A percentile compares a stretch with the other conserved stretches of the same genome.
Conservation (phyloP, 2,797 vertebrate species). For the Cottoperca gobio region DNA sequence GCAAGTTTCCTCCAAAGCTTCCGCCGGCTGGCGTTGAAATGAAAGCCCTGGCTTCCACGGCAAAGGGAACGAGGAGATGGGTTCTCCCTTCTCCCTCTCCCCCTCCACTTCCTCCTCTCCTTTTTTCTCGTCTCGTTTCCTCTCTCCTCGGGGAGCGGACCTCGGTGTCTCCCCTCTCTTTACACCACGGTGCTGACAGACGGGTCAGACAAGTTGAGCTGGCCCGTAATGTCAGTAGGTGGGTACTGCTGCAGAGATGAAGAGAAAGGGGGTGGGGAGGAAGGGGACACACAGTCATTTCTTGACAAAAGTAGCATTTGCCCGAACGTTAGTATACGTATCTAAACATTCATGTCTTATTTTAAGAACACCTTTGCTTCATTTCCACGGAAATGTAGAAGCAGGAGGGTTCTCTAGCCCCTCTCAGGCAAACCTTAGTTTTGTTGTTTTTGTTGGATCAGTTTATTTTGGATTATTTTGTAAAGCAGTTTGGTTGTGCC, state of each 20-base stretch:
- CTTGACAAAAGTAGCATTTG: constrained; percentile 8
- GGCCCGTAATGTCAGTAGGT: constrained; percentile 98
- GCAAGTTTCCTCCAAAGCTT: constrained; percentile 49
- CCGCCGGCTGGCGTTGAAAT: constrained; percentile 50
- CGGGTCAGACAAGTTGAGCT: constrained; percentile 99
- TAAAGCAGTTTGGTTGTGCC: constrained; percentile 51
- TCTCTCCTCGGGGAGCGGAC: constrained; percentile 64
- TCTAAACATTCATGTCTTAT: constrained; percentile 1
- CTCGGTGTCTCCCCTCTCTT: constrained; percentile 69
- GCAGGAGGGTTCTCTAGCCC: constrained; percentile 63
- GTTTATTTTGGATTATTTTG: constrained; percentile 19
- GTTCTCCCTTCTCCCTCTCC: constrained; percentile 28
- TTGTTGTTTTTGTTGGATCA: constrained; percentile 1
- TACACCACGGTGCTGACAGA: constrained; percentile 99
- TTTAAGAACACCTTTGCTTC: constrained; percentile 51
- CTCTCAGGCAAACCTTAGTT: constrained; percentile 60
- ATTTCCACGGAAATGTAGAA: constrained; percentile 56
- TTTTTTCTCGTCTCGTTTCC: constrained; percentile 54
- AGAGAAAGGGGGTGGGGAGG: constrained; percentile 51
- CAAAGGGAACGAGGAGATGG: constrained; percentile 43
- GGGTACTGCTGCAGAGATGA: constrained; percentile 95
- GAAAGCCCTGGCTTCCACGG: constrained; percentile 46
- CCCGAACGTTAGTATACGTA: neutral
- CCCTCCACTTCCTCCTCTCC: constrained; percentile 36
- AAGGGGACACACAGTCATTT: constrained; percentile 61